Evolutionary conservation across 2,113 vertebrate genomes (phyloP).

Genomic region (Rafetus swinhoei): DNA sequence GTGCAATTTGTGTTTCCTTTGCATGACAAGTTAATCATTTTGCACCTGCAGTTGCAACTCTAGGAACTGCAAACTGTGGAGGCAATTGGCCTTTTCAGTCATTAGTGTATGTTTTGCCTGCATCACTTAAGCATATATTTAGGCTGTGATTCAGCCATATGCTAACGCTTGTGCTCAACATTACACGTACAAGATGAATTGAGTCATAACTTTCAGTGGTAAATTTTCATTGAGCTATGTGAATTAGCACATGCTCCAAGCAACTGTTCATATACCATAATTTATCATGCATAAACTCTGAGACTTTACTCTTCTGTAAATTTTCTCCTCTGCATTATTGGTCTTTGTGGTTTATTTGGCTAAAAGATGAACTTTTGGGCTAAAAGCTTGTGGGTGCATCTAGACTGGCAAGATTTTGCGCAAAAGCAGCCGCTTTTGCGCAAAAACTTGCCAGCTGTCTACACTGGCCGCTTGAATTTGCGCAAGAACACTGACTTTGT

Average conservation of each 20-base stretch:
- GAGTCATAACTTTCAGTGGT: not conserved
- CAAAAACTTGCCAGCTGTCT: too few relatives aligned
- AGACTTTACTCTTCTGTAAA: not conserved
- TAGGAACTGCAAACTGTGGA: not conserved
- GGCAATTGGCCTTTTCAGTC: not conserved
- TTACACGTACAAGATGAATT: not conserved
- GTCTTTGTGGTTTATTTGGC: conserved; percentile 33
- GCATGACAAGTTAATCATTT: not conserved
- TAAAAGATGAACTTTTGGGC: not conserved
- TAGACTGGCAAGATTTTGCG: too few relatives aligned
- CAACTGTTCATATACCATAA: not conserved
- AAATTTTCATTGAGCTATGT: not conserved
- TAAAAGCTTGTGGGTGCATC: conserved; percentile 32
- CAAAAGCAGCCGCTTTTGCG: too few relatives aligned
- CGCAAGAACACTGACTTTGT: too few relatives aligned
- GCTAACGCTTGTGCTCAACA: not conserved
- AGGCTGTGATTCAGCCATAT: not conserved
- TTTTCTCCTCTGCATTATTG: not conserved
- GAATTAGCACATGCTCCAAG: not conserved
- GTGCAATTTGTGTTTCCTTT: not conserved
- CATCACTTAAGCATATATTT: not conserved
- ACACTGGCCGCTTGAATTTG: too few relatives aligned
- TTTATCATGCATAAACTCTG: not conserved
- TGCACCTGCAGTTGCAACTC: too few relatives aligned
- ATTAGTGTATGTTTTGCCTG: not conserved